Conservation (phyloP, 2,113 vertebrate species). For the Megaleporinus macrocephalus region DNA sequence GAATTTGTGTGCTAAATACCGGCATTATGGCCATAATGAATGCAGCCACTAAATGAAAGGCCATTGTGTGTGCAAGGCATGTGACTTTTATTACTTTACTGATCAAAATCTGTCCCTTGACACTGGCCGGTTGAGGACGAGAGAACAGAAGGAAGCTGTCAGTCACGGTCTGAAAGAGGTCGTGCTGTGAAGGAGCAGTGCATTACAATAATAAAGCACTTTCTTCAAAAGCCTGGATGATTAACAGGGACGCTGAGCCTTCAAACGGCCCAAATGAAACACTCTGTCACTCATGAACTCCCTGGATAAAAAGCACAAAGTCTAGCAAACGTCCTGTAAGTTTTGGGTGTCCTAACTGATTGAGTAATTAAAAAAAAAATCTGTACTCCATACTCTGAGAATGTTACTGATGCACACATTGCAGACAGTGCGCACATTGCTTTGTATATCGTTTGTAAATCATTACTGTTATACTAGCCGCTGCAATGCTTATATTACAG, state of each 20-base stretch:
- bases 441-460: too few relatives aligned
- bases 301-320: background rate
- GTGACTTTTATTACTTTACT: constrained; percentile 33
- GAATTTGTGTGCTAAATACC: constrained; percentile 10
- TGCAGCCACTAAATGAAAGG: constrained; percentile 39
- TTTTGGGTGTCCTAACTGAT: too few relatives aligned
- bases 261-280: too few relatives aligned
- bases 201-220: constrained; percentile 30
- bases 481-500: too few relatives aligned
- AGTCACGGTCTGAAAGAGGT: constrained; percentile 28
- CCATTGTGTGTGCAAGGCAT: constrained; percentile 28
- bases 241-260: background rate
- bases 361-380: too few relatives aligned
- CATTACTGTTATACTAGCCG: too few relatives aligned
- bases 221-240: constrained; percentile 26
- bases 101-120: constrained; percentile 27
- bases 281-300: background rate
- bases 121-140: constrained; percentile 10
- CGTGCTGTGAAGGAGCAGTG: background rate
- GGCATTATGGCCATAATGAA: constrained; percentile 19
- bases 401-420: too few relatives aligned
- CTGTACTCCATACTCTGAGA: too few relatives aligned
- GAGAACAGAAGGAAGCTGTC: constrained; percentile 41
- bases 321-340: too few relatives aligned
- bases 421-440: too few relatives aligned